Conservation (phyloP, 2,888 invertebrate genomes). For the Drosophila mercatorum region DNA sequence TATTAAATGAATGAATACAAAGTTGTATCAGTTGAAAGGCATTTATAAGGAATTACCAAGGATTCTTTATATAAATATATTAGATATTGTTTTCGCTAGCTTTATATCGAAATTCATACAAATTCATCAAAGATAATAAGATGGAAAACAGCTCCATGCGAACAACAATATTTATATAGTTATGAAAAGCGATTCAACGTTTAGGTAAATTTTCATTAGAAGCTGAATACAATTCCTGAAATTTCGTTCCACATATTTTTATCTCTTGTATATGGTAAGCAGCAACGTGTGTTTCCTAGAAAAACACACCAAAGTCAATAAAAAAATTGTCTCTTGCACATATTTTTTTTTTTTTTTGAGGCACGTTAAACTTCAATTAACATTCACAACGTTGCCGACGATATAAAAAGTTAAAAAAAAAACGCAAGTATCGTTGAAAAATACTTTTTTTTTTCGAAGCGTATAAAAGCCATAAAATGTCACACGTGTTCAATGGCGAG, state of each 20-base stretch:
- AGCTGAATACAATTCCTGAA: neutral
- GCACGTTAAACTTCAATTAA: conserved; percentile 61
- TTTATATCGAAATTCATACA: neutral
- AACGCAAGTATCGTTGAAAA: conserved; percentile 1
- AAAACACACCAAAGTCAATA: conserved; percentile 3
- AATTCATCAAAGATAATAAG: neutral
- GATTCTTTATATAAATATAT: too few species aligned
- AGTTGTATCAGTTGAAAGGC: neutral
- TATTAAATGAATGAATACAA: neutral
- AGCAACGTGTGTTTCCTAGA: neutral
- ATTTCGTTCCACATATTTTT: conserved; percentile 8
- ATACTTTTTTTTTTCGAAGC: conserved; percentile 49
- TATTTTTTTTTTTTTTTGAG: neutral
- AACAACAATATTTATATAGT: neutral
- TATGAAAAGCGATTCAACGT: neutral
- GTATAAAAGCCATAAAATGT: conserved; percentile 66
- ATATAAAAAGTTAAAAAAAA: conserved; percentile 28
- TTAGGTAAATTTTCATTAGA: neutral
- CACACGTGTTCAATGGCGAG: conserved; percentile 45
- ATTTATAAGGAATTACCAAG: neutral
- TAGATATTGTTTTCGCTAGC: neutral
- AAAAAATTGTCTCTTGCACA: conserved; percentile 5
- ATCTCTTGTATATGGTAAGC: conserved; percentile 7
- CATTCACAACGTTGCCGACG: conserved; percentile 36
- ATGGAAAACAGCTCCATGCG: neutral